These are phyloP conservation scores for Anser cygnoides DNA, from an alignment of 2,113 vertebrate genomes.

Conservation along the genomic window DNA sequence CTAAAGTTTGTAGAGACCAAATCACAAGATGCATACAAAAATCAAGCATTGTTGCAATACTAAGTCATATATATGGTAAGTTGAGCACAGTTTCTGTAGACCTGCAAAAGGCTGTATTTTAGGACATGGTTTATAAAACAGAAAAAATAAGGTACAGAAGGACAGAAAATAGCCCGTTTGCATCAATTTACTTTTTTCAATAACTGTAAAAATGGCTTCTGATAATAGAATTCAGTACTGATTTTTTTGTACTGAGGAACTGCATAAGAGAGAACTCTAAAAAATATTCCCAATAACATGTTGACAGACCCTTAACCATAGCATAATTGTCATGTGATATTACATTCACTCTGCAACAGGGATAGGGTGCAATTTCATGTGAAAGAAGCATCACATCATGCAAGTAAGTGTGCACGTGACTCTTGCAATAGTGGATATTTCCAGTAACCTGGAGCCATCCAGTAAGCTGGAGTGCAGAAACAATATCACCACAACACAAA, in stretches of 20 bases:
- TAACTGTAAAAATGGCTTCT: background rate
- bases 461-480: background rate
- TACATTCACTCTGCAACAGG: background rate
- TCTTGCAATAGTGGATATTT: background rate
- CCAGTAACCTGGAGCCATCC: background rate
- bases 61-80: fast-evolving
- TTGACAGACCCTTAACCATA: background rate
- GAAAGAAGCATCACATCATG: constrained; percentile 25
- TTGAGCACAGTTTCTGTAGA: background rate
- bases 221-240: background rate
- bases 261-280: background rate
- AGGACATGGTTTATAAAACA: background rate
- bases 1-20: background rate
- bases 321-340: background rate
- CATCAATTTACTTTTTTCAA: background rate
- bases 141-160: background rate
- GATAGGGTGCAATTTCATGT: background rate
- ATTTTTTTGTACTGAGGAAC: background rate
- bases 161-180: background rate
- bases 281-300: background rate
- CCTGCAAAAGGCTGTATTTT: background rate
- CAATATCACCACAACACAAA: background rate
- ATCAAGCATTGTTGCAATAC: background rate
- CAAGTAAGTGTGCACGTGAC: background rate
- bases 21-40: fast-evolving